phyloP scores from a whole-genome alignment of 2,113 vertebrate genomes.

The Sigmodon hispidus region DNA sequence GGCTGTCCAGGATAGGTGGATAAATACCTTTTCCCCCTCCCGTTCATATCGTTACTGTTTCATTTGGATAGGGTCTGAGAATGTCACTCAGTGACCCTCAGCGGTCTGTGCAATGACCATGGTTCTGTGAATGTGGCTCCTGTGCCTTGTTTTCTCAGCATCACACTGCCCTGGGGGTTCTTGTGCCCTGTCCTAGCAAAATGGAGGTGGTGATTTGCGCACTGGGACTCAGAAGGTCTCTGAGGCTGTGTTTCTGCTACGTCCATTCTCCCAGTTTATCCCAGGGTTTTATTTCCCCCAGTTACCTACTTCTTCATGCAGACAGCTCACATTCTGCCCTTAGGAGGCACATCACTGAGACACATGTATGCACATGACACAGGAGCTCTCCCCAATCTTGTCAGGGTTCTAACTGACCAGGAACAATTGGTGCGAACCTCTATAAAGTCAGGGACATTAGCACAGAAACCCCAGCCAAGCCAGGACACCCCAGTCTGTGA shows the following conservation, averaged over 20 bases:
- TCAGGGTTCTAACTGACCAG: not conserved
- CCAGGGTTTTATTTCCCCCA: not conserved
- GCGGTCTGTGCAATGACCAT: not conserved
- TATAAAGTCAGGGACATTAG: not conserved
- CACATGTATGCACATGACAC: not conserved
- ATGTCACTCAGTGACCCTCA: not conserved
- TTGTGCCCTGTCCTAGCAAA: not conserved
- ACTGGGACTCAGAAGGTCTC: not conserved
- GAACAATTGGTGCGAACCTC: too few species aligned
- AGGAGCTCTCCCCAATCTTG: not conserved
- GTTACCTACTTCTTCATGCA: not conserved
- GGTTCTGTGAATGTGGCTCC: not conserved
- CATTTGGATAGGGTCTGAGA: too few species aligned
- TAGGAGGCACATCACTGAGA: not conserved
- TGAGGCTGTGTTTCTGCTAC: not conserved
- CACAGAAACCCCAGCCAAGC: not conserved
- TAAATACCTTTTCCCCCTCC: not conserved
- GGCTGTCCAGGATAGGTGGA: not conserved
- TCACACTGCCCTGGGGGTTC: not conserved
- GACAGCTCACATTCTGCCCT: not conserved
- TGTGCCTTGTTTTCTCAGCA: not conserved
- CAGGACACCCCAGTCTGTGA: not conserved
- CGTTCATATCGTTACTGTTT: not conserved
- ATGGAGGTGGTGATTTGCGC: not conserved
- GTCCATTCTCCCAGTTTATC: not conserved